phyloP scores from a whole-genome alignment of 1,140 invertebrate genomes.

The Cherax destructor region DNA sequence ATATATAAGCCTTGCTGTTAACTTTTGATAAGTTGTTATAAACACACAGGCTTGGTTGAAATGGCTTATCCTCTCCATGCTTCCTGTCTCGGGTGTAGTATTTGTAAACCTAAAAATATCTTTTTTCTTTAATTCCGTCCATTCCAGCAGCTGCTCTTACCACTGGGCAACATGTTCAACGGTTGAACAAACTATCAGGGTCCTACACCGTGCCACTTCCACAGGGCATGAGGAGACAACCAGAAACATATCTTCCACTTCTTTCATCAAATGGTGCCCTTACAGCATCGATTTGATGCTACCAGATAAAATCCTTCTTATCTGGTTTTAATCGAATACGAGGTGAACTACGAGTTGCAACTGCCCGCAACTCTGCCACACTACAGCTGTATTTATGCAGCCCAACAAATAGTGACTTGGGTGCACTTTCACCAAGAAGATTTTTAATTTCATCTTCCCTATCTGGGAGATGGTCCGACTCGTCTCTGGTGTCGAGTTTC shows the following conservation, averaged over 20 bases:
- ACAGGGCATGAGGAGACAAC: too few species aligned
- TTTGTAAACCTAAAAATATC: not conserved
- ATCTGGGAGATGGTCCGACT: too few species aligned
- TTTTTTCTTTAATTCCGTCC: not conserved
- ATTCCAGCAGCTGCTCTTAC: not conserved
- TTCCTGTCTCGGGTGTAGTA: not conserved
- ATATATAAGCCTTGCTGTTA: not conserved
- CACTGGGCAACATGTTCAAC: too few species aligned
- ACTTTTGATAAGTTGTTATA: not conserved
- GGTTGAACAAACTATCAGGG: too few species aligned
- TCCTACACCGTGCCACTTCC: too few species aligned
- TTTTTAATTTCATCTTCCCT: too few species aligned
- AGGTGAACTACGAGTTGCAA: too few species aligned
- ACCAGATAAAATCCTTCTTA: not conserved
- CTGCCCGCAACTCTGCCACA: too few species aligned
- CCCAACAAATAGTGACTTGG: not conserved
- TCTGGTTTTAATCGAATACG: not conserved
- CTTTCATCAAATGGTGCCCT: too few species aligned
- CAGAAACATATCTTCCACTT: too few species aligned
- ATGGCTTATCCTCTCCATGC: not conserved
- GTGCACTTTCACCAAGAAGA: too few species aligned
- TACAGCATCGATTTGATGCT: not conserved
- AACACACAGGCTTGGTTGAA: not conserved
- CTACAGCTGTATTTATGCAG: constrained; percentile 2
- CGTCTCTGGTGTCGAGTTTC: too few species aligned